Evolutionary conservation across 2,888 invertebrate genomes (phyloP), one percentile per base, ranked within the genome.

Genomic region (Mythimna ferrago): DNA sequence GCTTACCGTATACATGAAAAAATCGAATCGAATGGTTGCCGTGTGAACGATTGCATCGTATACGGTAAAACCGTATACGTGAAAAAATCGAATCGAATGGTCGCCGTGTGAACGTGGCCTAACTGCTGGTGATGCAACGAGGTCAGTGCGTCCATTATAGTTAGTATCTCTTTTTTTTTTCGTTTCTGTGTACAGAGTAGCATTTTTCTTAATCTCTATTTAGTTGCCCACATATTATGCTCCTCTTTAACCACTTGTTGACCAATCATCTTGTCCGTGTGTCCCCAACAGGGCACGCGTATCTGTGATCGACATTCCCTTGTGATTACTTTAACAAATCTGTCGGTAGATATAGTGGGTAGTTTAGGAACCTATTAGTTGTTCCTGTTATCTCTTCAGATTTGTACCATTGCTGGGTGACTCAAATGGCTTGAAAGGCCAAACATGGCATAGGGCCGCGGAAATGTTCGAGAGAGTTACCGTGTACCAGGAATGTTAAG

Each of bases 261-360:
- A 56, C 54, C 54, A 35, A 68, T 62, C 61, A 48, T 44, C 5
- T 26, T 6, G 64, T 19, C 79, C 38, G 86, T 91, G 73, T 85
- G 89, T 90, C 69, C 71, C 64, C 35, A 48, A 56, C 53, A 54
- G 35, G 63, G 68, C 77, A 82, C 88, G 78, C 85, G 82, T 86
- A 90, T 88, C 90, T 87, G 88, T 87, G 87, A 89, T 88, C 89
- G 88, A 87, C 91, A 88, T 91, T 88, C 89, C 89, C 87, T 78
- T 85, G 90, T 87, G 91, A 92, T 92, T 92, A 91, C 90, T 91
- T 87, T 90, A 91, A 92, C 91, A 92, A 92, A 93, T 92, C 89
- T 89, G 87, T 86, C 81, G 78, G 77, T 84, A 87, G 84, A 86
- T 86, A 86, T 62, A 76, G 66, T 66, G 41, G 32, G 71, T 75